phyloP scores from a whole-genome alignment of 2,113 vertebrate species.

The Ciconia stormi region DNA sequence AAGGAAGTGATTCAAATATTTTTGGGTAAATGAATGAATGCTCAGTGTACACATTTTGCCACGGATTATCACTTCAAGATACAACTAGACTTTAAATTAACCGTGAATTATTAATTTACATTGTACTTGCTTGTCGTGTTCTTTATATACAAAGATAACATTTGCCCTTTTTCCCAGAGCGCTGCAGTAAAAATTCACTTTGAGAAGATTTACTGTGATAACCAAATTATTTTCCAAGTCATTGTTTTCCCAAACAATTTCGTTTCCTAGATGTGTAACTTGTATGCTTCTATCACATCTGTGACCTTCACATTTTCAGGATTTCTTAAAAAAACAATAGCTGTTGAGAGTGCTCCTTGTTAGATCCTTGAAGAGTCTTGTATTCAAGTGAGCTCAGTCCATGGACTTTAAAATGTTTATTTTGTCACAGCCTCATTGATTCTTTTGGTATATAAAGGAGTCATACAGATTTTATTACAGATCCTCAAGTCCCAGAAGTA shows the following conservation, averaged over 20 bases:
- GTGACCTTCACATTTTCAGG: background rate
- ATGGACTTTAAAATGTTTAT: background rate
- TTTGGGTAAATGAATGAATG: background rate
- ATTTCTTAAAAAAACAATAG: background rate
- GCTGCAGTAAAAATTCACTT: background rate
- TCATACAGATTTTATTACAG: background rate
- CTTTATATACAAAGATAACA: background rate
- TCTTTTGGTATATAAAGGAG: background rate
- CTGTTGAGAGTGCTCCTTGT: background rate
- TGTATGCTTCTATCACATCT: background rate
- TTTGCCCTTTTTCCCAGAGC: background rate
- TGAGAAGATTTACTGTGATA: background rate
- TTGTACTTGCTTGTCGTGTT: background rate
- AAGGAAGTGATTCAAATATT: background rate
- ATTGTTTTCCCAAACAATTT: background rate
- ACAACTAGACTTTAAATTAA: background rate
- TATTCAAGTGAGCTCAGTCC: background rate
- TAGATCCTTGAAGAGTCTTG: background rate
- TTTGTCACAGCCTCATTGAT: background rate
- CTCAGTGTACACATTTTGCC: background rate
- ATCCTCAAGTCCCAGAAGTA: background rate
- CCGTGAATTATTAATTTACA: background rate
- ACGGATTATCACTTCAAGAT: background rate
- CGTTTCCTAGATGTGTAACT: background rate
- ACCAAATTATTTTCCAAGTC: background rate